Conservation (phyloP, 2,113 vertebrate species). For the Chaetorhynchus papuensis region DNA sequence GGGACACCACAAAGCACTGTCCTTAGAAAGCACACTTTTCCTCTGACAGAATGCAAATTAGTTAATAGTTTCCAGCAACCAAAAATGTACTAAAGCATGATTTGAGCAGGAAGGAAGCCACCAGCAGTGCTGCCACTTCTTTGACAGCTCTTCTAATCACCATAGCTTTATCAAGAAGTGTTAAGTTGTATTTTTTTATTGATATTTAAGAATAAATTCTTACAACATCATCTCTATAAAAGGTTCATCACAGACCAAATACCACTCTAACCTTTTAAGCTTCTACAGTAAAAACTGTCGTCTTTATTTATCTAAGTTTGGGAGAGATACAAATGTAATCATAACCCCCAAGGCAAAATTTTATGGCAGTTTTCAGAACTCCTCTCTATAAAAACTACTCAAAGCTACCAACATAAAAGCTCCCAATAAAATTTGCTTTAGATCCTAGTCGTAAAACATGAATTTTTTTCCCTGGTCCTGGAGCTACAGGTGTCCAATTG, state of each 20-base stretch:
- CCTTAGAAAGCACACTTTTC: not conserved
- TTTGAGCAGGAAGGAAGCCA: not conserved
- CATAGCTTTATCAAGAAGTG: constrained; percentile 59
- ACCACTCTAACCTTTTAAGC: constrained; percentile 79
- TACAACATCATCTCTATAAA: constrained; percentile 73
- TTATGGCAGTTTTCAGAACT: constrained; percentile 78
- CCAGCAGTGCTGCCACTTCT: not conserved
- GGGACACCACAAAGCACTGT: not conserved
- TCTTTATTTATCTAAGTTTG: constrained; percentile 82
- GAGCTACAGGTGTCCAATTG: constrained; percentile 42
- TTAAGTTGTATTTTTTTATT: constrained; percentile 72
- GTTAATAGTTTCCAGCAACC: not conserved
- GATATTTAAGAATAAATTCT: constrained; percentile 74
- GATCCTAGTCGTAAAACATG: constrained; percentile 65
- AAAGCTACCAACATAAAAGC: constrained; percentile 75
- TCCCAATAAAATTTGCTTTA: constrained; percentile 80
- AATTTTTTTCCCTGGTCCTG: constrained; percentile 40
- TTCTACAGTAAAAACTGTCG: constrained; percentile 79
- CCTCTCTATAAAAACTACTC: constrained; percentile 78
- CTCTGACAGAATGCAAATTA: not conserved
- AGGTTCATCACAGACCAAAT: constrained; percentile 76
- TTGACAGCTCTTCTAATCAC: constrained; percentile 12
- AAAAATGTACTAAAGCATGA: not conserved
- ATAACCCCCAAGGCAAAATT: constrained; percentile 78
- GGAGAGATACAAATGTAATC: constrained; percentile 80